Percentiles rank a stretch among this genome's conserved stretches.
phyloP scores from a whole-genome alignment of 2,888 invertebrate genomes.

The Andricus curvator region DNA sequence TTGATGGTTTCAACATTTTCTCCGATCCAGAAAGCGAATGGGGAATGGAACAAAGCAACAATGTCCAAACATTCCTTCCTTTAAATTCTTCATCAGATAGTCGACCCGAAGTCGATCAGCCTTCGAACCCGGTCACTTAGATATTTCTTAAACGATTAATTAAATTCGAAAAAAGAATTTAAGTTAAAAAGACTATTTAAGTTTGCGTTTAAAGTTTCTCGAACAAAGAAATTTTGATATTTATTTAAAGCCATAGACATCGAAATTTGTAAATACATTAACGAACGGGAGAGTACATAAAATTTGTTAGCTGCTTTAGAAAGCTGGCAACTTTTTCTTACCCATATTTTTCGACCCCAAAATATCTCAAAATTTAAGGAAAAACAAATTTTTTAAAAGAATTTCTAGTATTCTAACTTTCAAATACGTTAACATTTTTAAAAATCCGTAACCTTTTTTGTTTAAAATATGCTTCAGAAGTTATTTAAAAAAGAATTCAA shows the following conservation, averaged over 20 bases:
- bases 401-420: no score
- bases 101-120: slow-evolving; percentile 82
- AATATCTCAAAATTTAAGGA: not conserved
- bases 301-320: not conserved
- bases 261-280: not conserved
- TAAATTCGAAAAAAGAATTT: not conserved
- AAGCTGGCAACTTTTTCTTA: not conserved
- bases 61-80: slow-evolving; percentile 58
- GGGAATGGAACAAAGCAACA: slow-evolving; percentile 74
- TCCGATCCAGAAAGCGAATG: slow-evolving; percentile 88
- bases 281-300: not conserved
- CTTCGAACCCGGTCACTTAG: slow-evolving; percentile 52
- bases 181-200: not conserved
- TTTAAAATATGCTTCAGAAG: no score
- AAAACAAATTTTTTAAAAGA: no score
- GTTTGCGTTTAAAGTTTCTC: not conserved
- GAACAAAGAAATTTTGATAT: not conserved
- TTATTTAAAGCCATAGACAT: not conserved
- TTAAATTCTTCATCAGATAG: slow-evolving; percentile 75
- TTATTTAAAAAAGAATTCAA: no score
- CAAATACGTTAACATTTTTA: no score
- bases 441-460: no score
- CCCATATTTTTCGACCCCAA: not conserved
- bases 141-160: not conserved
- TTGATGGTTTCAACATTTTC: slow-evolving; percentile 81